Base-by-base conservation (phyloP, 2,113 vertebrate genomes). In the Trogon melanurus region DNA sequence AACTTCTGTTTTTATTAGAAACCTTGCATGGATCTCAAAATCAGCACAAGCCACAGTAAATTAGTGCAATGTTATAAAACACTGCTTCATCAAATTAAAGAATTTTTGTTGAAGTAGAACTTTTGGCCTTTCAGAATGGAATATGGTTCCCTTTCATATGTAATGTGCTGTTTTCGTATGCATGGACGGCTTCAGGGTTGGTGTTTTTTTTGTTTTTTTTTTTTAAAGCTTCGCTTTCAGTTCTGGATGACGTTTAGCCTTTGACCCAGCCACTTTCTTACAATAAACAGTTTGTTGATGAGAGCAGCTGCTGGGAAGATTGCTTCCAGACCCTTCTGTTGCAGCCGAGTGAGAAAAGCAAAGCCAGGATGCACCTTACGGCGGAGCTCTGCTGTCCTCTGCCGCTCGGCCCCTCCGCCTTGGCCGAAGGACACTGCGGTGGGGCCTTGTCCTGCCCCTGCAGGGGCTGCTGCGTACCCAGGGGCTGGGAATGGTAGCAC, bases 241-340 rank as follows among this genome's bases (percentile, higher is more conserved):
- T 93, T 96, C 88, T 90, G 93, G 95, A 93, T 98, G 98, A 97
- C 34, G 91, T 97, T 97, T 98, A 97, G 96, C 98, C 98, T 98
- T 97, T 98, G 98, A 98, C 98, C 98, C 96, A 93, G 88, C 93
- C 97, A 98, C 98, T 98, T 98, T 98, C 97, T 98, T 97, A 98
- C 97, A 98, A 98, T 98, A 98, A 98, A 98, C 98, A 98, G 96
- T 97, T 97, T 97, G 98, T 97, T 98, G 98, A 98, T 98, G 98
- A 98, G 98, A 98, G 97, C 97, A 97, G 97, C 98, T 98, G 98
- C 96, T 96, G 90, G 53, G 58, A 93, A 97, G 98, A 99, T 99
- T 98, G 98, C 91, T 99, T 99, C 98, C 98, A 99, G 98, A 98
- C 97, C 97, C 70, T 97, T 97, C 94, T 96, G 61, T 76, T 7